Base-by-base conservation (phyloP, 2,797 vertebrate species). In the Thunnus albacares region DNA sequence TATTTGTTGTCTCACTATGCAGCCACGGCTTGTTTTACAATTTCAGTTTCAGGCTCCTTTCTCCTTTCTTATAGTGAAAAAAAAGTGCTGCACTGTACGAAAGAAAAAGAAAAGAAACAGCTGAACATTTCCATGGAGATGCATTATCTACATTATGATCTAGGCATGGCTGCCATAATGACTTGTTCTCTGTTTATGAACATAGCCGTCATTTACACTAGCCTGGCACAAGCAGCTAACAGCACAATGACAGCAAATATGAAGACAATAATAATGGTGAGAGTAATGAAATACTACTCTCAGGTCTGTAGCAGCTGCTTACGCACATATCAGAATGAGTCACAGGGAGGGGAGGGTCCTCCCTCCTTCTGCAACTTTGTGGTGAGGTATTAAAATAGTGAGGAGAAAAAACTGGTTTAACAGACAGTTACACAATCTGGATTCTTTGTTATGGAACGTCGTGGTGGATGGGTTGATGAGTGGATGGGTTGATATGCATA, bases 231-330 rank as follows among this genome's bases (percentile, higher is more conserved):
- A 17, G 33, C 6, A 45, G 18, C 58, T 14, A 3, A 62, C 57
- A 43, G 55, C 51, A 28, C 60, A 75, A 74, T 77, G 79, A 67
- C 26, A 56, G 71, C 3, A 49, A 79, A 57, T 70, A 85, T 41
- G 83, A 90, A 62, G 83, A 88, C 75, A 84, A 77, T 75, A 82
- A 85, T 86, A 81, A 67, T 71, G 79, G 81, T 68, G 64, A 73
- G 58, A 87, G 92, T 91, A 94, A 93, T 95, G 93, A 93, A 95
- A 94, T 92, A 92, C 85, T 94, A 86, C 90, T 92, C 79, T 55
- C 62, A 52, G 73, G 71, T 68, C 83, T 79, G 77, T 35, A 86
- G 85, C 30, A 58, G 62, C 81, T 93, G 92, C 93, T 92, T 92
- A 93, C 93, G 83, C 89, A 94, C 75, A 26, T 52, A 81, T 91